Evolutionary conservation across 2,888 invertebrate genomes (phyloP).

Genomic region (Acanthosoma haemorrhoidale): DNA sequence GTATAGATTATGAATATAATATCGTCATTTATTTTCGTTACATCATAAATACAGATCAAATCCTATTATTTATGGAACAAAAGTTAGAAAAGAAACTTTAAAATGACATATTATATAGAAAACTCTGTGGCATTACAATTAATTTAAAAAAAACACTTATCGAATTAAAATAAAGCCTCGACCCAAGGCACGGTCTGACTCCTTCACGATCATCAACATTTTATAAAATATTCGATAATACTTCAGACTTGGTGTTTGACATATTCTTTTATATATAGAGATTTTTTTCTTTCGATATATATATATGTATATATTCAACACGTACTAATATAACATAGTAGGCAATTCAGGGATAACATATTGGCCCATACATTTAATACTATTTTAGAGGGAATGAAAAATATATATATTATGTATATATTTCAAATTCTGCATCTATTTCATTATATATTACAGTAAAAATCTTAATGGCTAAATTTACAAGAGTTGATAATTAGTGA

Average conservation of each 20-base stretch:
- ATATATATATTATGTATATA: no score
- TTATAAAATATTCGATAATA: slow-evolving; percentile 7
- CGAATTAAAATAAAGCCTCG: slow-evolving; percentile 8
- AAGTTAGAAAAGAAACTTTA: slow-evolving; percentile 13
- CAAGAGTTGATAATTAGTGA: neutral
- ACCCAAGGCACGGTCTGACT: slow-evolving; percentile 23
- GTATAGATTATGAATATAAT: slow-evolving; percentile 17
- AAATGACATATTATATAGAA: slow-evolving; percentile 21
- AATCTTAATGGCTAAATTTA: slow-evolving; percentile 20
- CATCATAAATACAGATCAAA: slow-evolving; percentile 27
- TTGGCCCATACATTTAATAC: no score
- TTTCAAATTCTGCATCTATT: slow-evolving; percentile 20
- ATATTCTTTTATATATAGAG: neutral
- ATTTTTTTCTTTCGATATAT: neutral
- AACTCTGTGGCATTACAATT: slow-evolving; percentile 13
- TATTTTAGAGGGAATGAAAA: slow-evolving; percentile 15
- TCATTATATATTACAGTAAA: neutral
- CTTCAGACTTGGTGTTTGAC: slow-evolving; percentile 26
- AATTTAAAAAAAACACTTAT: slow-evolving; percentile 18
- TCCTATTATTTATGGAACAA: slow-evolving; percentile 23
- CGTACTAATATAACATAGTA: neutral
- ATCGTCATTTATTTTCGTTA: slow-evolving; percentile 23
- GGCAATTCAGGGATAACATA: neutral
- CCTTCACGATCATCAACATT: neutral
- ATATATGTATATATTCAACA: neutral